phyloP scores from a whole-genome alignment of 2,113 vertebrate genomes.

The Antigone vipio region DNA sequence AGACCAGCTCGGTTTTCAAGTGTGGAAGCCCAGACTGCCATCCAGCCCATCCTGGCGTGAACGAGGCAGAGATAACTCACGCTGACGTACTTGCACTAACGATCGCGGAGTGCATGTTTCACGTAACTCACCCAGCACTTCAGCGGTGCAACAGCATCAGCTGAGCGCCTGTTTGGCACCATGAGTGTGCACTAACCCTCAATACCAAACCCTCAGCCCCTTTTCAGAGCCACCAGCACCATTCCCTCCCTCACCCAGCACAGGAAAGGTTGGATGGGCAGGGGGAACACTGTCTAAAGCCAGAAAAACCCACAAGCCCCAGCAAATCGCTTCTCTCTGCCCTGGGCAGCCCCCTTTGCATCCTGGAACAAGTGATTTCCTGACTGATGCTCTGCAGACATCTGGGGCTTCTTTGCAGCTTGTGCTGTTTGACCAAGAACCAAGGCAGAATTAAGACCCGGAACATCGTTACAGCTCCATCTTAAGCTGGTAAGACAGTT shows the following conservation, averaged over 20 bases:
- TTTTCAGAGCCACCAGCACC: background rate
- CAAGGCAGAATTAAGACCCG: background rate
- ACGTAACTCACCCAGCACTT: background rate
- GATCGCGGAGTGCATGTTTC: rapidly evolving
- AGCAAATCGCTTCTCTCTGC: background rate
- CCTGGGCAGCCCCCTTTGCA: background rate
- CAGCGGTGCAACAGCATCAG: background rate
- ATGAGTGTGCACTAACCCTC: rapidly evolving
- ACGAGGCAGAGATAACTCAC: background rate
- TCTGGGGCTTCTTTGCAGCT: background rate
- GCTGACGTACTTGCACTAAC: rapidly evolving
- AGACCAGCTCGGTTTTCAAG: background rate
- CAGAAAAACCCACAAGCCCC: background rate
- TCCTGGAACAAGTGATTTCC: background rate
- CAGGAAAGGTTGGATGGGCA: background rate
- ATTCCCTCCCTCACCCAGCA: background rate
- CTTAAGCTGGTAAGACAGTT: background rate
- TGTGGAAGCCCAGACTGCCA: background rate
- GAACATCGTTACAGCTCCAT: too few species aligned
- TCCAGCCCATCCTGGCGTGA: background rate
- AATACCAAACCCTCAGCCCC: background rate
- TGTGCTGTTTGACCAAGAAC: background rate
- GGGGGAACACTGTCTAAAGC: rapidly evolving
- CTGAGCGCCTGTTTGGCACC: background rate
- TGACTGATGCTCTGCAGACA: background rate